These are phyloP conservation scores for Styela plicata DNA, from an alignment of 23 tunicate genomes.

Conservation along the genomic window DNA sequence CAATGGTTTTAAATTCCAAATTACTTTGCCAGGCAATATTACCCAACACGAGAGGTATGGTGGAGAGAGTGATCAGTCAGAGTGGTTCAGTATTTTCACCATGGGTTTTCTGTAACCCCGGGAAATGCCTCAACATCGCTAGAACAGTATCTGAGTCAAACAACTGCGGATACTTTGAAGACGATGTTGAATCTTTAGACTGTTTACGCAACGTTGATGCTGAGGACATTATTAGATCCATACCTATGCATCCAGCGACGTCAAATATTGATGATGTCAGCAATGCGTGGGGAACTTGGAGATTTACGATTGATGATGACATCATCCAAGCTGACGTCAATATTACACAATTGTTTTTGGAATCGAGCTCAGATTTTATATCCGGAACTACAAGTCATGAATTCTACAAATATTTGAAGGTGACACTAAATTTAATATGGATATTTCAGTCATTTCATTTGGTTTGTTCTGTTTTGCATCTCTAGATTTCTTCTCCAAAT, in stretches of 20 bases:
- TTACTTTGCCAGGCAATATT: background rate
- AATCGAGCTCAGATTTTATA: background rate
- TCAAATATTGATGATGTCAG: constrained; percentile 11
- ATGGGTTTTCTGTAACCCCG: constrained; percentile 6
- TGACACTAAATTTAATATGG: too few relatives aligned
- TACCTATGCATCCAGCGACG: background rate
- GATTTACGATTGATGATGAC: constrained; percentile 11
- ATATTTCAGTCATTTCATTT: too few relatives aligned
- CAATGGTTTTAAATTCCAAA: too few relatives aligned
- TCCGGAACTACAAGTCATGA: constrained; percentile 2
- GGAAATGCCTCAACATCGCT: constrained; percentile 2
- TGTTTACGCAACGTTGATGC: background rate
- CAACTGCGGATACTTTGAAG: too few relatives aligned
- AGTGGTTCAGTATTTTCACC: constrained; percentile 13
- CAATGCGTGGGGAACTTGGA: constrained; percentile 30
- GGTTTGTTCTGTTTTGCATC: too few relatives aligned
- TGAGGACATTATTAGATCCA: background rate
- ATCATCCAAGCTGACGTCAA: constrained; percentile 4
- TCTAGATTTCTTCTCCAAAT: too few relatives aligned
- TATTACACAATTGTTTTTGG: background rate
- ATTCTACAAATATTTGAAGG: constrained; percentile 19
- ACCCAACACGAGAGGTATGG: background rate
- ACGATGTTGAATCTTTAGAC: background rate
- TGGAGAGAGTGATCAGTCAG: constrained; percentile 6
- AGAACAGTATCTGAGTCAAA: background rate